Evolutionary conservation across 92 coral and sea anemone genomes (phyloP), one percentile per base, ranked within the genome.

Genomic region (Palythoa caribaeorum): DNA sequence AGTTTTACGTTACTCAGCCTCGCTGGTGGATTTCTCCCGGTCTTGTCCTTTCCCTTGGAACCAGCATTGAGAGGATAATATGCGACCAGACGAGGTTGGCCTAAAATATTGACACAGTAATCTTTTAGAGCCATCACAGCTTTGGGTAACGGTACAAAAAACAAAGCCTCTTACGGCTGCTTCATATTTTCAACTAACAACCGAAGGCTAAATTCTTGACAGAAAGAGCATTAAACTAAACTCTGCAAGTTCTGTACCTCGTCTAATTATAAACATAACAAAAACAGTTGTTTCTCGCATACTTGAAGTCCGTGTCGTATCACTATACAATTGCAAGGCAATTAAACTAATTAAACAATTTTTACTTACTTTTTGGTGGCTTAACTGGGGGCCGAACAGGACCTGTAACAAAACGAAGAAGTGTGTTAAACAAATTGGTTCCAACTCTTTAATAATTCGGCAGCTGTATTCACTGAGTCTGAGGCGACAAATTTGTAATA

Each of bases 51-150:
- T 55, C 92, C 90, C 77, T 90, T 87, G 80, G 88, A 89, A 55
- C 87, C 89, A 54, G 69, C 90, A 87, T 91, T 95, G 39, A 95
- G 75, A 21, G 98, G 98, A 78, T 93, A 95, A 87, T 93, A 91
- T 6, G 98, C 98, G 65, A 95, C 65, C 10, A 95, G 94, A 14
- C 91, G 93, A 16, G 98, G 98, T 35, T 91, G 83, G n/a, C 83
- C 98, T 95, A 52, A 6, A 72, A 47, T 4, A 19, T 11, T 1
- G 19, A 65, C 9, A 39, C 16, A n/a, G 5, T 21, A 15, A 1
- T 17, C 11, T 28, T 7, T 39, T 76, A 36, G 1, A 48, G 9
- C 51, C 50, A 2, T 28, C 28, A 50, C 9, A n/a, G 35, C 21
- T 16, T 47, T 7, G 17, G 62, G 21, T 15, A 48, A 48, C 20